Percentiles rank a stretch among this genome's conserved stretches.
phyloP scores from a whole-genome alignment of 2,888 invertebrate genomes.

The Drosophila heteroneura region DNA sequence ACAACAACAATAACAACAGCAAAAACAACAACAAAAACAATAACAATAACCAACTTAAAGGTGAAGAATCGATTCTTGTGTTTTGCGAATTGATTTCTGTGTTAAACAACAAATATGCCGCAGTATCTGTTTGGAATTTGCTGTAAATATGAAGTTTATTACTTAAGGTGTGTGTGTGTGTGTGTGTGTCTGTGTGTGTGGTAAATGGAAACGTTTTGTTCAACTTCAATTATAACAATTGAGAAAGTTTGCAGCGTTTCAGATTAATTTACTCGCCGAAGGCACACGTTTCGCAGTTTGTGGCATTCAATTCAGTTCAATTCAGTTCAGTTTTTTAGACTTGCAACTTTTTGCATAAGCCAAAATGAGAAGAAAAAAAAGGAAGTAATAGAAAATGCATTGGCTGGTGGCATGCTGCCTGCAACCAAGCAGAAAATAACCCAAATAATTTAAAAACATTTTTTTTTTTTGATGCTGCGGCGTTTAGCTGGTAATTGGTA shows the following conservation, averaged over 20 bases:
- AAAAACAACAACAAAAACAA: background rate
- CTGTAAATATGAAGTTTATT: background rate
- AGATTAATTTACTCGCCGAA: slow-evolving; percentile 58
- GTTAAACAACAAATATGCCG: background rate
- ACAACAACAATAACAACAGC: background rate
- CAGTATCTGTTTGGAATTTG: background rate
- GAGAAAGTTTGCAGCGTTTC: slow-evolving; percentile 65
- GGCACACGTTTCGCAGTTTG: slow-evolving; percentile 11
- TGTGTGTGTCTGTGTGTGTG: slow-evolving; percentile 1
- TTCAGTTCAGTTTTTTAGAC: slow-evolving; percentile 16
- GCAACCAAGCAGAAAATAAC: slow-evolving; percentile 69
- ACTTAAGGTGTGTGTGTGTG: background rate
- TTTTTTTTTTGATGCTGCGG: slow-evolving; percentile 3
- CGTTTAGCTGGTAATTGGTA: slow-evolving; percentile 26
- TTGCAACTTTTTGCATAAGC: slow-evolving; percentile 39
- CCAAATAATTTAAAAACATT: slow-evolving; percentile 69
- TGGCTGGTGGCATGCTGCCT: slow-evolving; percentile 40
- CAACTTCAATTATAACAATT: slow-evolving; percentile 69
- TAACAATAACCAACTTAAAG: slow-evolving; percentile 1
- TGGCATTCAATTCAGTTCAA: background rate
- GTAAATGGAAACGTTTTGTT: slow-evolving; percentile 27
- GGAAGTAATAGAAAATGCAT: slow-evolving; percentile 43
- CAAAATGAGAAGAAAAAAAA: slow-evolving; percentile 20
- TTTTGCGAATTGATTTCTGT: slow-evolving; percentile 10
- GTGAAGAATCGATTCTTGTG: slow-evolving; percentile 12